Percentiles rank a stretch among this genome's conserved stretches.
Conservation (phyloP, 2,113 vertebrate genomes). For the Rattus rattus region DNA sequence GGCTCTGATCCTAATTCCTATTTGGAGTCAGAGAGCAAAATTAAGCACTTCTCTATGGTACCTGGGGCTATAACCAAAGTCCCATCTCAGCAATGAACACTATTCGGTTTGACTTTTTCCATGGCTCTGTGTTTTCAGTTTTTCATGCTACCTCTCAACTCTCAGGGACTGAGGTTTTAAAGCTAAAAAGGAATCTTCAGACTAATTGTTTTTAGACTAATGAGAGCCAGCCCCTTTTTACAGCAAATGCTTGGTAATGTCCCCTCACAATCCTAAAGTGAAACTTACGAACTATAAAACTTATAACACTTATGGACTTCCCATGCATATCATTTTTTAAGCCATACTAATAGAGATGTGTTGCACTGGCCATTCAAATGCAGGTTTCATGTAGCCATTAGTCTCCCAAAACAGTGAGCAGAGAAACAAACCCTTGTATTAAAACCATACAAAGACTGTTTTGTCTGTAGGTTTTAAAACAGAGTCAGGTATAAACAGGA, state of each 20-base stretch:
- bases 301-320: neutral
- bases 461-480: neutral
- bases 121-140: neutral
- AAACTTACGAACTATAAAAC: neutral
- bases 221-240: neutral
- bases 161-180: neutral
- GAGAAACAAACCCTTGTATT: neutral
- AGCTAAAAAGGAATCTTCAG: neutral
- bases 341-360: neutral
- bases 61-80: no score
- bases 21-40: slow-evolving; percentile 20
- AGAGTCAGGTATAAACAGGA: neutral
- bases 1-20: neutral
- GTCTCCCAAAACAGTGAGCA: no score
- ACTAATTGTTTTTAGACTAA: neutral
- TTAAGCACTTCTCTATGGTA: neutral
- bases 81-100: neutral
- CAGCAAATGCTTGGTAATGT: neutral
- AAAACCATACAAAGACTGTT: neutral
- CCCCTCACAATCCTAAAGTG: neutral
- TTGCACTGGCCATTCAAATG: neutral
- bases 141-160: neutral
- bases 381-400: neutral
- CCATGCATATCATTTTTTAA: neutral
- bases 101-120: neutral